Percentiles rank a stretch among this genome's conserved stretches.
Conservation (phyloP, 2,113 vertebrate species). For the Atrichornis clamosus region DNA sequence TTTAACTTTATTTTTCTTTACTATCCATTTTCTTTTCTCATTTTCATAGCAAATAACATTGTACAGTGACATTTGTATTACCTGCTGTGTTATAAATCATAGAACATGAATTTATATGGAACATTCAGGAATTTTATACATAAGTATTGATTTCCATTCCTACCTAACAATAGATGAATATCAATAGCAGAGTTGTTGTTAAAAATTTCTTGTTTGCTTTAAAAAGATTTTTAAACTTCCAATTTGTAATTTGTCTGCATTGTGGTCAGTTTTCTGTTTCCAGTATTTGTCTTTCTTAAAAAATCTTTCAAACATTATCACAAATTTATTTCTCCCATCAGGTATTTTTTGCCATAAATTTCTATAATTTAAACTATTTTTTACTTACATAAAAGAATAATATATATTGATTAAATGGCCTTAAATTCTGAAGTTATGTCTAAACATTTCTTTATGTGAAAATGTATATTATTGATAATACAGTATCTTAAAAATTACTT, state of each 20-base stretch:
- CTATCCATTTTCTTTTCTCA: not conserved
- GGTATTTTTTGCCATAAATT: not conserved
- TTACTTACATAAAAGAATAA: not conserved
- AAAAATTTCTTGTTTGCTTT: not conserved
- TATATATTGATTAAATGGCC: not conserved
- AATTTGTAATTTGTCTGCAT: not conserved
- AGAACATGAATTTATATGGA: not conserved
- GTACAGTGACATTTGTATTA: not conserved
- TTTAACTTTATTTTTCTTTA: not conserved
- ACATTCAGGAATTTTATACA: not conserved
- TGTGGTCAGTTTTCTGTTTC: not conserved
- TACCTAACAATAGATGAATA: not conserved
- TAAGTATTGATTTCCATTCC: not conserved
- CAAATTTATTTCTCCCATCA: not conserved
- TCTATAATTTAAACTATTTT: not conserved
- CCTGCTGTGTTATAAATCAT: not conserved
- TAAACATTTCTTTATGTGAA: not conserved
- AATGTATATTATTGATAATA: not conserved
- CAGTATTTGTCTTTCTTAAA: not conserved
- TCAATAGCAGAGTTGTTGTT: not conserved
- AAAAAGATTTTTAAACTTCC: not conserved
- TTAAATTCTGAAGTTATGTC: not conserved
- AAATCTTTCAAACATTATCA: not conserved
- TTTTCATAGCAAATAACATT: not conserved
- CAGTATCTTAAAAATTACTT: not conserved